phyloP scores from a whole-genome alignment of 2,888 invertebrate species.

The Apotomis turbidana region DNA sequence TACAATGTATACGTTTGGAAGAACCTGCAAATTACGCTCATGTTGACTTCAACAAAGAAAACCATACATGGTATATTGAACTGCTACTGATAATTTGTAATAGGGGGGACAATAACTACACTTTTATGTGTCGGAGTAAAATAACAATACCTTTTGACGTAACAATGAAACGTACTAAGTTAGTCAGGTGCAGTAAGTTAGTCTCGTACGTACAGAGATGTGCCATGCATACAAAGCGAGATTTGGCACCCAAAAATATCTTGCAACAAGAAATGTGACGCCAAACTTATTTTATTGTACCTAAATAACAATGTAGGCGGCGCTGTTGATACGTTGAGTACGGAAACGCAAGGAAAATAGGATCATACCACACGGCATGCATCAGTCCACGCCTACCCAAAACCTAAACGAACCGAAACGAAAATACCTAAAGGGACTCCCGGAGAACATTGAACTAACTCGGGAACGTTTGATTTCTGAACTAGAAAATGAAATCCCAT shows the following conservation, averaged over 20 bases:
- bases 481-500: slow-evolving; percentile 81
- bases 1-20: not conserved
- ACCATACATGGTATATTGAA: no score
- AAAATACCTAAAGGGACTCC: slow-evolving; percentile 62
- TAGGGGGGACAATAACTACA: no score
- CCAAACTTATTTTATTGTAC: not conserved
- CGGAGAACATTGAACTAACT: slow-evolving; percentile 60
- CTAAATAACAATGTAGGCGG: not conserved
- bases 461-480: slow-evolving; percentile 75
- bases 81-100: no score
- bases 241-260: no score
- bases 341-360: not conserved
- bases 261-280: not conserved
- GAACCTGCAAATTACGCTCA: no score
- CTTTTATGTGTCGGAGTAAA: no score
- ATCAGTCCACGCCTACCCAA: slow-evolving; percentile 37
- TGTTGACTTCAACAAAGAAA: no score
- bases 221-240: no score
- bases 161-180: no score
- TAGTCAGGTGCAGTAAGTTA: no score
- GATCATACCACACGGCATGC: not conserved
- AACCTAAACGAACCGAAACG: slow-evolving; percentile 62
- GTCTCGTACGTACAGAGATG: no score
- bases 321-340: not conserved
- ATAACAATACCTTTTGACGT: no score